These are phyloP conservation scores for Bradysia coprophila DNA, from an alignment of 1,140 invertebrate species.

Conservation along the genomic window DNA sequence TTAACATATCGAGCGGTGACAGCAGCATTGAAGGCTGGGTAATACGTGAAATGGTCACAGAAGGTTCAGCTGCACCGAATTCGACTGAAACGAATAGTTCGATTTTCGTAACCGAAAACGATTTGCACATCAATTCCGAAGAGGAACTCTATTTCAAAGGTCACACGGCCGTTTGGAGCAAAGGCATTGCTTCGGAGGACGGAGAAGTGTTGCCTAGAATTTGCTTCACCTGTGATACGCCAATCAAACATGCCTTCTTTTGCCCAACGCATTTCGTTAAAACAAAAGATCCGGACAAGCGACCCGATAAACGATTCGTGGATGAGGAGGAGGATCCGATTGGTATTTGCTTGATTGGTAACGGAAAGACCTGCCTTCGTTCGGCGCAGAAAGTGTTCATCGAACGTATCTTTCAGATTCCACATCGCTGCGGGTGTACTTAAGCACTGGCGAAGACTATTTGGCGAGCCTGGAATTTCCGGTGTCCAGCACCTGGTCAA, in stretches of 20 bases:
- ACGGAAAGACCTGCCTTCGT: background rate
- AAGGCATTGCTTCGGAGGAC: slow-evolving; percentile 25
- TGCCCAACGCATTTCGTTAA: slow-evolving; percentile 19
- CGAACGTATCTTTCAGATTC: too few relatives aligned
- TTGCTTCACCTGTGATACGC: slow-evolving; percentile 61
- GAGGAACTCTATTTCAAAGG: slow-evolving; percentile 81
- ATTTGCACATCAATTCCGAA: slow-evolving; percentile 29
- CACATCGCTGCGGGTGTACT: slow-evolving; percentile 58
- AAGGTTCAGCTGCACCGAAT: background rate
- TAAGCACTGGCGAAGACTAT: slow-evolving; percentile 64
- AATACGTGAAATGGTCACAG: slow-evolving; percentile 30
- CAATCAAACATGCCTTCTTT: slow-evolving; percentile 68
- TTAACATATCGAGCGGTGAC: slow-evolving; percentile 43
- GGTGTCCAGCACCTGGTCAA: slow-evolving; percentile 56
- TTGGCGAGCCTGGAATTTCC: slow-evolving; percentile 67
- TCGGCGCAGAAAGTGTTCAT: background rate
- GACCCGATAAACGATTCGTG: background rate
- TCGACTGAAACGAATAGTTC: background rate
- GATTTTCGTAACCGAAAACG: background rate
- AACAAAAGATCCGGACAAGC: background rate
- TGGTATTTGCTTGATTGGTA: slow-evolving; percentile 19
- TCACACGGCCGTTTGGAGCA: slow-evolving; percentile 63
- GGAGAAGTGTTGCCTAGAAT: slow-evolving; percentile 31
- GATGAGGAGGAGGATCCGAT: slow-evolving; percentile 14
- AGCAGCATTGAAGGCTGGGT: slow-evolving; percentile 44